Base-by-base conservation (phyloP, 2,113 vertebrate genomes). In the Epinephelus fuscoguttatus region DNA sequence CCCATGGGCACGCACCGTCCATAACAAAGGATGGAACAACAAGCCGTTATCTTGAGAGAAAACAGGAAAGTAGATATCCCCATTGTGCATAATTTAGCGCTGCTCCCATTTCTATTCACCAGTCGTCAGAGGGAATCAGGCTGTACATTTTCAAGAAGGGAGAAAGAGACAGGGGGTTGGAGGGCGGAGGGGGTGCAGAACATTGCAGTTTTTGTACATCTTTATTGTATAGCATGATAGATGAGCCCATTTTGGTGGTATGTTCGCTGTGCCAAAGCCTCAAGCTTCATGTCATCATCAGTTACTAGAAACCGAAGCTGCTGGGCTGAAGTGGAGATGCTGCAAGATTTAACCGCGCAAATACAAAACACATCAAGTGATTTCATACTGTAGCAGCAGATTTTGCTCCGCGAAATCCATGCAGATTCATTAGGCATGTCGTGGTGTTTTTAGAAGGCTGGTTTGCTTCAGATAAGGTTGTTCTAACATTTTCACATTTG, bases 11-110 rank as follows among this genome's bases (percentile, higher is more conserved):
- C 70, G 62, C 83, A 85, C 64, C 66, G 87, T 92, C 90, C 90
- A 94, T 94, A 95, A 94, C 93, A 95, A 95, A 94, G 88, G 80
- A 84, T 91, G 85, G 88, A 94, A 95, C 92, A 95, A 93, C 76
- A 91, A 47, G 70, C 88, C 71, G 85, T 88, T 94, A 94, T 95
- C 93, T 93, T 79, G 68, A 86, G 91, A 94, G 94, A 94, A 95
- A 95, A 94, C 86, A 90, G 90, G 91, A 94, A 94, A 94, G 92
- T 82, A 94, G 92, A 94, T 94, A 95, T 92, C 88, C 93, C 94
- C 91, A 91, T 86, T 92, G 94, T 93, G 94, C 92, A 95, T 94
- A 94, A 95, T 94, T 95, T 95, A 94, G 70, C 45, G 19, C 81
- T 92, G 92, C 84, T 93, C 92, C 81, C 84, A 85, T 93, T 94